These are phyloP conservation scores for Heliothis virescens DNA, from an alignment of 1,140 invertebrate species.

Conservation along the genomic window DNA sequence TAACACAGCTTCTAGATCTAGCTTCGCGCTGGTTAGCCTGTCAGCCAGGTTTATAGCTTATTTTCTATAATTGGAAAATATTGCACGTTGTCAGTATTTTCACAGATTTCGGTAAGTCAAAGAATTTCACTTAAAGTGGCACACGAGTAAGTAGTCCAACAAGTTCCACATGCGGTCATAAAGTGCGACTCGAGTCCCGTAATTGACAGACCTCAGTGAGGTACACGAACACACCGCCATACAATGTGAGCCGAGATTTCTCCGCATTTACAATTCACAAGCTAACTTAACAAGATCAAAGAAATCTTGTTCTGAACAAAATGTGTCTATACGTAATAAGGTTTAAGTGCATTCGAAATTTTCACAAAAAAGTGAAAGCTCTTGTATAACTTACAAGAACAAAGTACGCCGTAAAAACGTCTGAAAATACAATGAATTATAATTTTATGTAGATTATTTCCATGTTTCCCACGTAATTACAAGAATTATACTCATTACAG, in stretches of 20 bases:
- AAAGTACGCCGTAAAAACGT: constrained; percentile 21
- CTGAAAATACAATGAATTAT: constrained; percentile 41
- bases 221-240: constrained; percentile 31
- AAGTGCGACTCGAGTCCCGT: constrained; percentile 46
- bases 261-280: constrained; percentile 42
- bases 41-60: background rate
- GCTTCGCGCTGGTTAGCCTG: background rate
- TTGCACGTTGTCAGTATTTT: constrained; percentile 23
- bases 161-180: constrained; percentile 48
- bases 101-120: constrained; percentile 43
- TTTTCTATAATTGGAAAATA: background rate
- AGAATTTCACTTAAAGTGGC: constrained; percentile 47
- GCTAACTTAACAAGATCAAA: constrained; percentile 29
- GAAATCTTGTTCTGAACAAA: constrained; percentile 1
- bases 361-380: constrained; percentile 45
- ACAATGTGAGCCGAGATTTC: constrained; percentile 45
- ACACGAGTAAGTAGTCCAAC: constrained; percentile 48
- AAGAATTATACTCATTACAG: constrained; percentile 50
- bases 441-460: constrained; percentile 42
- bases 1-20: background rate
- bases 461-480: constrained; percentile 46
- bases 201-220: constrained; percentile 48
- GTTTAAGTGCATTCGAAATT: constrained; percentile 30
- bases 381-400: constrained; percentile 44
- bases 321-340: constrained; percentile 26